Evolutionary conservation across 2,888 invertebrate species (phyloP), one percentile per base, ranked within the genome.

Genomic region (Drosophila eohydei): DNA sequence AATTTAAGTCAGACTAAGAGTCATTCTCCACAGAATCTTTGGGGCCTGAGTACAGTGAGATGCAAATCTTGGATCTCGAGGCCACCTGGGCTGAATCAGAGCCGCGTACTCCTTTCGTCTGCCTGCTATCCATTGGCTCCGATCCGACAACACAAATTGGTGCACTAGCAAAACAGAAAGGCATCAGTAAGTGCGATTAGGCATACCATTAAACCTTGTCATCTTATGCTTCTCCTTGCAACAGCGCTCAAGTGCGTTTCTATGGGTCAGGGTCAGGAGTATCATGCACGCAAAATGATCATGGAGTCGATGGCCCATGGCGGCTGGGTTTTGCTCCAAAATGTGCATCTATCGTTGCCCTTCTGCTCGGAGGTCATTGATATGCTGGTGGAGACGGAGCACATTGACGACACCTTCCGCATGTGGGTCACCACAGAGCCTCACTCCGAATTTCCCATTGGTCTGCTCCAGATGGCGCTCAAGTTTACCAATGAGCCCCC

Each of bases 401-500:
- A 95, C 57, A 95, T 98, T 16, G 95, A 98, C 89, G 96, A 96
- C 7, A 94, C 95, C 0, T 98, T 98, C 92, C 94, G 98, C 57
- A 94, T 98, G 51, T 99, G 98, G 98, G 94, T 99, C 78, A 98
- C 98, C 0, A 98, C 98, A 0, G 98, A 98, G 94, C 97, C 97
- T 0, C 98, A 99, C 91, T 94, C 96, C 12, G 96, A 97, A 82
- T 99, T 99, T 93, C 98, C 98, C 0, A 99, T 99, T 88, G 97
- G 95, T 6, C 92, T 95, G 38, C 92, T 95, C 16, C 96, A 98
- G 95, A 97, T 97, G 95, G 97, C 98, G 6, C 98, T 99, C 68
- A 99, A 99, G 93, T 99, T 98, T 91, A 99, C 99, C 1, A 98
- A 98, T 92, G 99, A 99, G 93, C 98, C 98, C 14, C 98, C 99